phyloP scores from a whole-genome alignment of 2,797 vertebrate genomes.

The Pseudomugil gertrudae region DNA sequence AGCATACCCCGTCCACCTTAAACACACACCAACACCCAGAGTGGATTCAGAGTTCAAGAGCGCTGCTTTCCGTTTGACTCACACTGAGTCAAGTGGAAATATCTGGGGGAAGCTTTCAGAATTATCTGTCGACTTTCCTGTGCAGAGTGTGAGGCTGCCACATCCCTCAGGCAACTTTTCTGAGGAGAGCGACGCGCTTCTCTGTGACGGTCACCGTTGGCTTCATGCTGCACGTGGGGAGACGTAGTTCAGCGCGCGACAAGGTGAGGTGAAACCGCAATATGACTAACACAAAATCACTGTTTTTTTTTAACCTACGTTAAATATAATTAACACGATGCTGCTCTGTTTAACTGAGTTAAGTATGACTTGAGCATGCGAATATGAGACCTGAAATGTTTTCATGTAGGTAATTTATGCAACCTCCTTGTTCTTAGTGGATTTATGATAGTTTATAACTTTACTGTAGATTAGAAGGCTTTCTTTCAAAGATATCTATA shows the following conservation, averaged over 20 bases:
- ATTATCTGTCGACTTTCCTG: conserved; percentile 18
- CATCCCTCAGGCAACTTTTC: conserved; percentile 19
- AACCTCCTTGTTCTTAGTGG: background rate
- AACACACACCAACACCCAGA: conserved; percentile 23
- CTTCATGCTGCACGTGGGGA: conserved; percentile 29
- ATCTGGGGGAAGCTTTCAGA: conserved; percentile 35
- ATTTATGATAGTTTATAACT: background rate
- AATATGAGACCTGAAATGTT: background rate
- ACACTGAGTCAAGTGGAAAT: conserved; percentile 48
- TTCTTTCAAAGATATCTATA: background rate
- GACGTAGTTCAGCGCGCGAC: conserved; percentile 37
- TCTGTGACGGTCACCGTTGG: conserved; percentile 1
- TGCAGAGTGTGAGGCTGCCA: conserved; percentile 10
- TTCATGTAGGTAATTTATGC: background rate
- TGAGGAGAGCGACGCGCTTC: conserved; percentile 17
- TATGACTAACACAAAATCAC: background rate
- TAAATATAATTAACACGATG: background rate
- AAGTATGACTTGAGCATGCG: background rate
- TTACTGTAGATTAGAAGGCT: background rate
- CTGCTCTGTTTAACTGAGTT: background rate
- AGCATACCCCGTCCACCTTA: conserved; percentile 38
- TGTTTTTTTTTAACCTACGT: background rate
- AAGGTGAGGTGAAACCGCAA: conserved; percentile 61
- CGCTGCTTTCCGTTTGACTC: conserved; percentile 27
- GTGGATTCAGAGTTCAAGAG: conserved; percentile 64